Evolutionary conservation across 2,888 invertebrate genomes (phyloP), one percentile per base, ranked within the genome.

Genomic region (Catocala nupta): DNA sequence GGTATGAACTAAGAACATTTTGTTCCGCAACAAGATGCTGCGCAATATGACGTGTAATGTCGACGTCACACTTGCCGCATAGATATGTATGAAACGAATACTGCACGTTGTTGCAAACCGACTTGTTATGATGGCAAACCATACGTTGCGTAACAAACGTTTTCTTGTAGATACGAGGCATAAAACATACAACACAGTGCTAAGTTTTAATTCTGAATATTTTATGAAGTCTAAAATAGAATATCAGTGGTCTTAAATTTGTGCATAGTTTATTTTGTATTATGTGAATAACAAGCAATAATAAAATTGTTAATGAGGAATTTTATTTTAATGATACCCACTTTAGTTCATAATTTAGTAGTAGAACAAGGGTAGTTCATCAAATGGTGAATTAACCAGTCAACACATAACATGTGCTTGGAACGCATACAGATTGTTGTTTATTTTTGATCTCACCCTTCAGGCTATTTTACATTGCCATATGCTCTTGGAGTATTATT

Each of bases 181-280:
- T 65, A 72, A 34, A n/a, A 63, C 50, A 61, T 61, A 57, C 64
- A 64, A 67, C 67, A 52, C 69, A 59, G 66, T 56, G 75, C 71
- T 75, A 80, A 83, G 82, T 86, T 89, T 86, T 87, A 87, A 85
- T 87, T 86, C 85, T 83, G 82, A 90, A 78, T 75, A 73, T 90
- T 90, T 87, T 91, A 90, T 89, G 81, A 85, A 89, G 82, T 88
- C 84, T 87, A 81, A 86, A 86, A 86, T 86, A 84, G 81, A 86
- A 88, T 86, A 85, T 85, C 92, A 88, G 88, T 90, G 92, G 92
- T 92, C 93, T 90, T 91, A 89, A 88, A 93, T 86, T 95, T 95
- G 95, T 95, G 95, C 94, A 95, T 95, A 95, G 95, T 95, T 95
- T 95, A 95, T 95, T 95, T 95, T 95, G 95, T 95, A 95, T 95